Percentiles rank a stretch among this genome's conserved stretches.
Evolutionary conservation across 2,888 invertebrate species (phyloP).

Genomic region (Chorisops tibialis): DNA sequence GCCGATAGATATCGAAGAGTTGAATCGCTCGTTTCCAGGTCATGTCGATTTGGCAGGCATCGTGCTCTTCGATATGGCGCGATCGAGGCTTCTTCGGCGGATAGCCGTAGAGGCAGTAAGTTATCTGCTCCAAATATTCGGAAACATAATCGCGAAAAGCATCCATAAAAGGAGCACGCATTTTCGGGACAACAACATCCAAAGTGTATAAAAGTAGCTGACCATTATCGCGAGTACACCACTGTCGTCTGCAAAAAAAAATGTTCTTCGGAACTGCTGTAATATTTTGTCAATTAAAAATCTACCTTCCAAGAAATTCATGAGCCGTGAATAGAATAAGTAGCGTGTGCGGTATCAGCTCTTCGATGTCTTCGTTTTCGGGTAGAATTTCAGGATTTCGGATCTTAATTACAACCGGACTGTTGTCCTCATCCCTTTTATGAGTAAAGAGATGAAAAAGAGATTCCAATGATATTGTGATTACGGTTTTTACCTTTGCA

Average conservation of each 20-base stretch:
- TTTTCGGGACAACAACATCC: constrained; percentile 67
- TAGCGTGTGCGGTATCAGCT: constrained; percentile 65
- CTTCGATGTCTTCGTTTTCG: constrained; percentile 55
- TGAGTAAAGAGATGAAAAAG: neutral
- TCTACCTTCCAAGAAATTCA: constrained; percentile 70
- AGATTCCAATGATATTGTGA: too few species aligned
- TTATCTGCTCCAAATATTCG: constrained; percentile 77
- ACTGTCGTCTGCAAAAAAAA: constrained; percentile 57
- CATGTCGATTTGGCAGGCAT: constrained; percentile 64
- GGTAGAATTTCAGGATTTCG: constrained; percentile 38
- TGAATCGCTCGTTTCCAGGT: constrained; percentile 73
- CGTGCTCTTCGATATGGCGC: constrained; percentile 58
- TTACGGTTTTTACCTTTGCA: constrained; percentile 56
- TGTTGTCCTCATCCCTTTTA: constrained; percentile 60
- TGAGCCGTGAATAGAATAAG: constrained; percentile 78
- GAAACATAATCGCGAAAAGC: constrained; percentile 65
- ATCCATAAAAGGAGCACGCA: constrained; percentile 64
- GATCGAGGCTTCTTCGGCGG: constrained; percentile 65
- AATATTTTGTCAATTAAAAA: constrained; percentile 3
- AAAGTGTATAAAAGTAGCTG: constrained; percentile 75
- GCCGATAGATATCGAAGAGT: constrained; percentile 77
- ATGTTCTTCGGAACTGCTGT: neutral
- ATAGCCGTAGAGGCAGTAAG: constrained; percentile 81
- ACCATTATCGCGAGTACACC: constrained; percentile 77
- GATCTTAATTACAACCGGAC: constrained; percentile 55